Evolutionary conservation across 2,113 vertebrate genomes (phyloP), one percentile per base, ranked within the genome.

Genomic region (Pleuronectes platessa): DNA sequence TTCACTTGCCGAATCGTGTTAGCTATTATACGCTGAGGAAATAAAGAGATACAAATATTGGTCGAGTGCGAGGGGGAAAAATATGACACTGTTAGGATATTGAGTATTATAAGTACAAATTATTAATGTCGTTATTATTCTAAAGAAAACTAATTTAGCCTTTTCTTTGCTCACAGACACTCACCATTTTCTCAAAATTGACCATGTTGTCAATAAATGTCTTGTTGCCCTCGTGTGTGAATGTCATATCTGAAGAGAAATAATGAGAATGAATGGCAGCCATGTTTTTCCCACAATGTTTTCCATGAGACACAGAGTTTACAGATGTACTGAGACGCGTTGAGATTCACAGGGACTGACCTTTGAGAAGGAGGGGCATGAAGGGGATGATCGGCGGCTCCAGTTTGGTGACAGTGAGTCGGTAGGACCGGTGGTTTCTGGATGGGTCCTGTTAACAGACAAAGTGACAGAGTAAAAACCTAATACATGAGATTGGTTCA

Each of bases 171-270:
- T 0, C 47, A 18, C 18, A 20, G 51, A n/a, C 69, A 96, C 97
- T 27, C 94, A 99, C 98, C 97, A 99, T 99, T 96, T 99, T 99
- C 94, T 99, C 98, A 86, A 98, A 99, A 94, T 99, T 99, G 88
- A 99, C 96, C 89, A 99, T 95, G 82, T 89, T 96, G 92, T 98
- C 98, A 89, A 95, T 95, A 86, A 97, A 96, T 0, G 98, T 98
- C 94, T 97, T 98, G 96, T 99, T 99, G 75, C 98, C 97, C 82
- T 99, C 97, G 40, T 99, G 97, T 86, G 96, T 99, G 91, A 99
- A 99, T 5, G 97, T 99, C 97, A 98, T 99, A 87, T 99, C 98
- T 99, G 93, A 79, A 86, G 79, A 88, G 77, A 61, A 75, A 95
- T 88, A 2, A 23, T 26, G 7, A 2, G 47, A 65, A 7, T 4